Conservation (phyloP, 2,888 invertebrate species). For the Agrochola lota region DNA sequence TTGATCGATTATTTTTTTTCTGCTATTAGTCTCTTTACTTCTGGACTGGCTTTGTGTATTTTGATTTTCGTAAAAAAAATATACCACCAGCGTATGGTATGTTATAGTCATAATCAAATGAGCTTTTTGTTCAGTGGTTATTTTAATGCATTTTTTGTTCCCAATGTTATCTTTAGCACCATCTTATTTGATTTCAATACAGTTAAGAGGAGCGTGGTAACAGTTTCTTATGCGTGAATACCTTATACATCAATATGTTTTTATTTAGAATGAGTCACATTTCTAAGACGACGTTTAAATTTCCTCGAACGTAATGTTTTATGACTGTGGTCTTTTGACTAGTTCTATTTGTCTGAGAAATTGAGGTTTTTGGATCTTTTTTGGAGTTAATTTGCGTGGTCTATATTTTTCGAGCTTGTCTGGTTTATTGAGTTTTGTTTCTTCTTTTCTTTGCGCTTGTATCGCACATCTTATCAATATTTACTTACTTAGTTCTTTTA, state of each 20-base stretch:
- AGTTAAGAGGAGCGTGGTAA: background rate
- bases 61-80: background rate
- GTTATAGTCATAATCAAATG: background rate
- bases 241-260: background rate
- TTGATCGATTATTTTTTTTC: background rate
- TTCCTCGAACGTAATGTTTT: conserved; percentile 6
- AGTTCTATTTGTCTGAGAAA: no score
- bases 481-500: background rate
- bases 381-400: no score
- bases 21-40: background rate
- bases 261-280: conserved; percentile 13
- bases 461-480: background rate
- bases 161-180: background rate
- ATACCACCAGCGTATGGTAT: background rate
- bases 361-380: background rate
- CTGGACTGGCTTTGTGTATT: background rate
- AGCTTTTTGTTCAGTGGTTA: conserved; percentile 1
- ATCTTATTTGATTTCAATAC: background rate
- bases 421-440: background rate
- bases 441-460: background rate
- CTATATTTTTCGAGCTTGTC: background rate
- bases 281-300: conserved; percentile 5
- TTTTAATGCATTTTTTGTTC: background rate
- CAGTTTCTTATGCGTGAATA: background rate
- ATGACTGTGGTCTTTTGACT: background rate